Percentiles rank a stretch among this genome's conserved stretches.
These are phyloP conservation scores for Pseudomyrmex flavicornis DNA, from an alignment of 1,140 invertebrate species.

Conservation along the genomic window DNA sequence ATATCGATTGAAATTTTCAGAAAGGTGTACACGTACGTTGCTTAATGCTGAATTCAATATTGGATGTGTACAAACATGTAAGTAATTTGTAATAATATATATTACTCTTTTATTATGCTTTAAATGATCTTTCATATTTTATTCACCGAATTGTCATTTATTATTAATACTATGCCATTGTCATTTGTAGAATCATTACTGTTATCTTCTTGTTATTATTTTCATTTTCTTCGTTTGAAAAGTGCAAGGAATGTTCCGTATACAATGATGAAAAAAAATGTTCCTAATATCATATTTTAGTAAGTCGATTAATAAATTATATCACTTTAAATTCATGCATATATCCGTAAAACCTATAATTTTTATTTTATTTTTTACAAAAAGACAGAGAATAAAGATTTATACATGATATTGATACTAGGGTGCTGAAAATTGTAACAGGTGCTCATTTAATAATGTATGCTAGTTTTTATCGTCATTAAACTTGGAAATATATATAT, in stretches of 20 bases:
- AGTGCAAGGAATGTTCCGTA: conserved; percentile 63
- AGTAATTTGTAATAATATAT: conserved; percentile 77
- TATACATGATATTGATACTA: not conserved
- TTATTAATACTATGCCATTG: conserved; percentile 18
- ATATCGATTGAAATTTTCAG: conserved; percentile 82
- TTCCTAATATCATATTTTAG: conserved; percentile 53
- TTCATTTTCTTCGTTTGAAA: conserved; percentile 48
- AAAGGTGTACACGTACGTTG: conserved; percentile 97
- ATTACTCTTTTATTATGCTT: conserved; percentile 64
- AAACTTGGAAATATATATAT: not conserved
- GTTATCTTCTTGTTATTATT: conserved; percentile 63
- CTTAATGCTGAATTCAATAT: conserved; percentile 87
- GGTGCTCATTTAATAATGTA: not conserved
- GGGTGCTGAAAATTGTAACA: not conserved
- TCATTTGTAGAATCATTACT: conserved; percentile 36
- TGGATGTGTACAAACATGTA: conserved; percentile 84
- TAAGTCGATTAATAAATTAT: conserved; percentile 7
- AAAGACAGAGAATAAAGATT: not conserved
- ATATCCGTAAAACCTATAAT: too few relatives aligned
- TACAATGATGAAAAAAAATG: conserved; percentile 49
- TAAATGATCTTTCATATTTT: conserved; percentile 62
- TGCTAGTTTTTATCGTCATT: not conserved
- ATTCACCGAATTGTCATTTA: conserved; percentile 50
- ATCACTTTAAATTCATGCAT: conserved; percentile 11
- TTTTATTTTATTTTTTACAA: not conserved